A percentile compares a stretch with the other conserved stretches of the same genome.
These are phyloP conservation scores for Nesidiocoris tenuis DNA, from an alignment of 2,888 invertebrate genomes.

Conservation along the genomic window DNA sequence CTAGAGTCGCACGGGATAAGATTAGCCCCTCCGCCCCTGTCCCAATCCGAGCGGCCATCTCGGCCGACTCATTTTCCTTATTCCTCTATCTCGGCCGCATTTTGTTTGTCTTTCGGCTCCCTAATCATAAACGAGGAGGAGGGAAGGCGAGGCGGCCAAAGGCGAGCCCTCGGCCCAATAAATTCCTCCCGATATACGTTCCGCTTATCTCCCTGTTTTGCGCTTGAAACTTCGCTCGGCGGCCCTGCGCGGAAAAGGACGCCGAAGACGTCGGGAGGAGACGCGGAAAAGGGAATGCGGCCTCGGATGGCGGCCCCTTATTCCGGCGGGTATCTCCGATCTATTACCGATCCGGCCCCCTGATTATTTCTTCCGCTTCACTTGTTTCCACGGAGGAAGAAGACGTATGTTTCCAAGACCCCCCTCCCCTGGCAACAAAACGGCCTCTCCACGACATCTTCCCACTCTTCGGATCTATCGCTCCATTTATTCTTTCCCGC, in stretches of 20 bases:
- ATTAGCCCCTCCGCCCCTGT: too few relatives aligned
- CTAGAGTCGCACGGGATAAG: too few relatives aligned
- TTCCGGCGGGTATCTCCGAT: background rate
- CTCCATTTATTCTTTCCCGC: background rate
- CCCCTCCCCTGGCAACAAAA: background rate
- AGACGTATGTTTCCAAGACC: slow-evolving; percentile 21
- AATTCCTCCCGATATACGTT: background rate
- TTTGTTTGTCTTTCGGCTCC: too few relatives aligned
- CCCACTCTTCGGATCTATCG: background rate
- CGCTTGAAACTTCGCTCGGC: background rate
- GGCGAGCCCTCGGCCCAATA: background rate
- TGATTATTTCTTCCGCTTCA: slow-evolving; percentile 24
- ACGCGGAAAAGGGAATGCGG: background rate
- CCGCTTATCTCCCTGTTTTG: background rate
- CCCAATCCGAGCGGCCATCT: too few relatives aligned
- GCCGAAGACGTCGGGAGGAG: background rate
- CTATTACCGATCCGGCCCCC: slow-evolving; percentile 3
- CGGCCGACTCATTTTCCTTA: too few relatives aligned
- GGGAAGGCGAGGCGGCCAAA: background rate
- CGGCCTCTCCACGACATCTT: background rate
- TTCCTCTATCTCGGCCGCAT: too few relatives aligned
- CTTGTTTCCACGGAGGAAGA: background rate
- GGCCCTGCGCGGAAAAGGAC: background rate
- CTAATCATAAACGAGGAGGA: too few relatives aligned
- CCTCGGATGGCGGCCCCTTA: too few relatives aligned